phyloP scores from a whole-genome alignment of 2,113 vertebrate genomes.

The Cranoglanis bouderius region DNA sequence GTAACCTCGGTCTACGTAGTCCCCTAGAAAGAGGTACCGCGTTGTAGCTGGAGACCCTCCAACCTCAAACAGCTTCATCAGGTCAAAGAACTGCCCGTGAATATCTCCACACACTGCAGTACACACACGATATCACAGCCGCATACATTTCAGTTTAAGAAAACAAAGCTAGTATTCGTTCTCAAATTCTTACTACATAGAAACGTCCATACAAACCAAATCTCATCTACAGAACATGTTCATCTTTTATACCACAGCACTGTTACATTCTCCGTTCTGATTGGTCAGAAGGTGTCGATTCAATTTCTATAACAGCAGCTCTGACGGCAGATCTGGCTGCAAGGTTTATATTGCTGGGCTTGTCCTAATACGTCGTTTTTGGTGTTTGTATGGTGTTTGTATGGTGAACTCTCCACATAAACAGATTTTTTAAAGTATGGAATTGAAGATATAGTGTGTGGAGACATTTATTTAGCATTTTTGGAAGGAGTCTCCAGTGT shows the following conservation, averaged over 20 bases:
- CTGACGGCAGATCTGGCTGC: too few species aligned
- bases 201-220: neutral
- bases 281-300: neutral
- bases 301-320: neutral
- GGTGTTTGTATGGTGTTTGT: neutral
- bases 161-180: neutral
- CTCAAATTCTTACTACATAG: neutral
- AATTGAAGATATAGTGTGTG: neutral
- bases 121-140: constrained; percentile 16
- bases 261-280: neutral
- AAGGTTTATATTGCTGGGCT: neutral
- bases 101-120: constrained; percentile 78
- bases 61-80: constrained; percentile 83
- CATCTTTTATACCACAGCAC: neutral
- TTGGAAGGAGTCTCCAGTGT: neutral
- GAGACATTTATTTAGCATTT: neutral
- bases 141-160: neutral
- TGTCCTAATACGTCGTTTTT: neutral
- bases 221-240: neutral
- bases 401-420: neutral
- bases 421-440: neutral
- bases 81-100: constrained; percentile 81
- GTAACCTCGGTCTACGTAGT: constrained; percentile 96
- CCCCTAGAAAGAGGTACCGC: constrained; percentile 80
- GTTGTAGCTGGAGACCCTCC: constrained; percentile 80